Evolutionary conservation across 2,113 vertebrate genomes (phyloP), one percentile per base, ranked within the genome.

Genomic region (Pseudois nayaur): DNA sequence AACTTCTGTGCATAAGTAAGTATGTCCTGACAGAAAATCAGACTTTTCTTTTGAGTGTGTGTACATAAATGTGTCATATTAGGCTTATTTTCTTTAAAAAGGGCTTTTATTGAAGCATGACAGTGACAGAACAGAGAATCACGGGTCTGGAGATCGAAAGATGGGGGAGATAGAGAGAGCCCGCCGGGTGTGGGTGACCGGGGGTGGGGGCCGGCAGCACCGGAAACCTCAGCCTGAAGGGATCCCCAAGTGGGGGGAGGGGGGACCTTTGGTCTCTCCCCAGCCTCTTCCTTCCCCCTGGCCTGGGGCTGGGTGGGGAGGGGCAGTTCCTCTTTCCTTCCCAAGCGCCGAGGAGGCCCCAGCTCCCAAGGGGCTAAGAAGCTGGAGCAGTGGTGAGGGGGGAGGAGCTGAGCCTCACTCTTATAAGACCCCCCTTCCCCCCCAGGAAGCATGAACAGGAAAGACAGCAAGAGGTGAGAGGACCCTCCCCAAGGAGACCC

Each of bases 381-480:
- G 96, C 83, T 83, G 94, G 95, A 94, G 94, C 90, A 40, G 7
- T 14, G 64, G 95, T 29, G 13, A 71, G 25, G 16, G 79, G 89
- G 87, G 92, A 95, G 95, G 84, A 97, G 84, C 82, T 21, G 91
- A 92, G 71, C 88, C 60, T 31, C 50, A 45, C 15, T 82, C 79
- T 23, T 50, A 33, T 76, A 50, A 86, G 78, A 79, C 62, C 79
- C 36, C 60, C 27, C 54, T 40, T 62, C 25, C n/a, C 48, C 57
- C 0, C 7, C 33, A 88, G 86, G 96, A 93, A 98, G 50, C 55
- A 99, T 99, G 98, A 98, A 98, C 97, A 98, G 98, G 25, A 98
- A 98, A 97, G 98, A 99, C 90, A 98, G 98, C 95, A 99, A 99
- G 95, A 98, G 98, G 98, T 99, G 96, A 98, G 98, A 78, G 21